A percentile compares a stretch with the other conserved stretches of the same genome.
Conservation (phyloP, 2,888 invertebrate genomes). For the Melangyna quadrimaculata region DNA sequence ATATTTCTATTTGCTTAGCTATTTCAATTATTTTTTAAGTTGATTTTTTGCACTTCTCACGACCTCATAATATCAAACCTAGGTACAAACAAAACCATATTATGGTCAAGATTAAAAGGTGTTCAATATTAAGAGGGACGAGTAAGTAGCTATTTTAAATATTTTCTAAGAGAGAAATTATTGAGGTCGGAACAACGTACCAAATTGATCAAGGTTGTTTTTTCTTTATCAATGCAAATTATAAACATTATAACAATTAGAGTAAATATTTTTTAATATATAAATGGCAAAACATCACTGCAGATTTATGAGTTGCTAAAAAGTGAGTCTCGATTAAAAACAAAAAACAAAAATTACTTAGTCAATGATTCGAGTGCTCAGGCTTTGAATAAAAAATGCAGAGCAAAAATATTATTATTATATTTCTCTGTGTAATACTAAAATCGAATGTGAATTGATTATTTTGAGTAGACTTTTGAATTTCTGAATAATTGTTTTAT, state of each 20-base stretch:
- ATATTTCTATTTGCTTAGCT: neutral
- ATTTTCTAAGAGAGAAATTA: slow-evolving; percentile 2
- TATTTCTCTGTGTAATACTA: no score
- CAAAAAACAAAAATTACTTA: neutral
- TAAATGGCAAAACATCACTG: neutral
- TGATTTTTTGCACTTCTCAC: neutral
- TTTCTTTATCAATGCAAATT: neutral
- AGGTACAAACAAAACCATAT: neutral
- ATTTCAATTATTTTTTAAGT: neutral
- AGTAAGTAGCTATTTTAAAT: neutral
- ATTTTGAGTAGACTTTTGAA: neutral
- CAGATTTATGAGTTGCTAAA: neutral
- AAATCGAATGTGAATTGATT: neutral
- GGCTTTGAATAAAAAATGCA: neutral
- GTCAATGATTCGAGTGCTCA: neutral
- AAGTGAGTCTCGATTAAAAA: neutral
- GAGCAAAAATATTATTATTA: neutral
- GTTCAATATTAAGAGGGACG: neutral
- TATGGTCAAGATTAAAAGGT: slow-evolving; percentile 19
- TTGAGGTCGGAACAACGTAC: slow-evolving; percentile 47
- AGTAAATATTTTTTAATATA: neutral
- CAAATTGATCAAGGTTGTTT: slow-evolving; percentile 2
- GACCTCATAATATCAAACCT: neutral
- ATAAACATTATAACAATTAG: slow-evolving; percentile 5
- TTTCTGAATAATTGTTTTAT: neutral